A percentile compares a stretch with the other conserved stretches of the same genome.
These are phyloP conservation scores for Bacillus rossius DNA, from an alignment of 1,140 invertebrate genomes.

Conservation along the genomic window DNA sequence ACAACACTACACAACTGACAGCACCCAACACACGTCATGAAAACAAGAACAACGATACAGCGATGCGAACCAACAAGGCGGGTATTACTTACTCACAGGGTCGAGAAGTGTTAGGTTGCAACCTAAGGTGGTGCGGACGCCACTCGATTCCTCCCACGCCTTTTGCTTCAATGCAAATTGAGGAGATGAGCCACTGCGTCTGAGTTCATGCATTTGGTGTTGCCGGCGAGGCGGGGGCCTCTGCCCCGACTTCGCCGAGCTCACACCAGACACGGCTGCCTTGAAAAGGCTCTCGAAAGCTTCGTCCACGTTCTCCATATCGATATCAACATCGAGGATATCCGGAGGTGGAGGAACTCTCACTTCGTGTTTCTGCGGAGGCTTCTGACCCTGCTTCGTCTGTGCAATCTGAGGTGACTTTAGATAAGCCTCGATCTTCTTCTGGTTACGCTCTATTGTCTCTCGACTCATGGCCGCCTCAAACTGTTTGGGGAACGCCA, in stretches of 20 bases:
- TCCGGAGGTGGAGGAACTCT: not conserved
- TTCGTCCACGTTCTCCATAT: conserved; percentile 41
- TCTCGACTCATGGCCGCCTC: conserved; percentile 69
- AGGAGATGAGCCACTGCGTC: conserved; percentile 6
- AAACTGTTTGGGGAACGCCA: conserved; percentile 66
- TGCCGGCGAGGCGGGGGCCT: no score
- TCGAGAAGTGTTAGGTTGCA: conserved; percentile 18
- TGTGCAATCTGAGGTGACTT: not conserved
- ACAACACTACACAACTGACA: no score
- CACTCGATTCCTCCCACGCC: conserved; percentile 17
- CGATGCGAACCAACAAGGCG: no score
- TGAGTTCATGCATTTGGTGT: not conserved
- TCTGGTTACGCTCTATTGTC: conserved; percentile 65
- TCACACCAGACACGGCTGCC: conserved; percentile 15
- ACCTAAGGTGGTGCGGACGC: conserved; percentile 1
- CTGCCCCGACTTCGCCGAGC: not conserved
- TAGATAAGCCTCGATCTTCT: conserved; percentile 59
- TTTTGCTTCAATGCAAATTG: conserved; percentile 14
- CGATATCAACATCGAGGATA: conserved; percentile 20
- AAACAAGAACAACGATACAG: no score
- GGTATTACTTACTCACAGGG: conserved; percentile 24
- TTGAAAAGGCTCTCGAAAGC: conserved; percentile 40
- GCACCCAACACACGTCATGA: no score
- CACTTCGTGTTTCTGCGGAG: not conserved
- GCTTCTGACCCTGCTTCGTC: not conserved